A percentile compares a stretch with the other conserved stretches of the same genome.
Conservation (phyloP, 2,797 vertebrate genomes). For the Stomatorhinus walkeri region DNA sequence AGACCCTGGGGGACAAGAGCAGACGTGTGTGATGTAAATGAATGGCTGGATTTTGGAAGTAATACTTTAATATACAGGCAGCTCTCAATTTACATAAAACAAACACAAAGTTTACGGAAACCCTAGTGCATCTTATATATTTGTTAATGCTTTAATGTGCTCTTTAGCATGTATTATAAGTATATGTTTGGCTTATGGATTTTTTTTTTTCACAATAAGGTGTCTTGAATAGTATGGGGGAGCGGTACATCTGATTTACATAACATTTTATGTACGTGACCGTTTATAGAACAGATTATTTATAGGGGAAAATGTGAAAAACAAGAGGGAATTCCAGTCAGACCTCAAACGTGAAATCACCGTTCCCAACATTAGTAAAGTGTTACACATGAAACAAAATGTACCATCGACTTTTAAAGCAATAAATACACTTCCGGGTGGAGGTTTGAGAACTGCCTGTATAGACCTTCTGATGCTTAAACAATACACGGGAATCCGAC, state of each 20-base stretch:
- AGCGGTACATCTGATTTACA: background rate
- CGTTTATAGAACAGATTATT: background rate
- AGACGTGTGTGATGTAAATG: background rate
- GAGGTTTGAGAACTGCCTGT: slow-evolving; percentile 3
- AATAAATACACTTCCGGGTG: slow-evolving; percentile 64
- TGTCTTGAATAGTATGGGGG: background rate
- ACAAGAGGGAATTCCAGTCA: slow-evolving; percentile 36
- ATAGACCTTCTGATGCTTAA: background rate
- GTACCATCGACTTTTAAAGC: slow-evolving; percentile 49
- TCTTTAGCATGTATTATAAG: background rate
- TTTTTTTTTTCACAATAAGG: background rate
- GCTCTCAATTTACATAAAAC: background rate
- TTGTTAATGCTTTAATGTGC: background rate
- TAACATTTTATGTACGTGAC: background rate
- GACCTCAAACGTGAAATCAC: slow-evolving; percentile 41
- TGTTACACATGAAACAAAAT: slow-evolving; percentile 52
- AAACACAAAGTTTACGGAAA: background rate
- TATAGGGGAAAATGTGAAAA: slow-evolving; percentile 6
- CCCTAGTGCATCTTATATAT: background rate
- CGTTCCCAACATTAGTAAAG: slow-evolving; percentile 47
- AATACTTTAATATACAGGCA: background rate
- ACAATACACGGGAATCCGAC: background rate
- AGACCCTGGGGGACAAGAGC: background rate
- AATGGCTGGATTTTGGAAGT: background rate
- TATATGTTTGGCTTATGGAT: background rate